Base-by-base conservation (phyloP, 2,888 invertebrate species). In the Polymixis lichenea region DNA sequence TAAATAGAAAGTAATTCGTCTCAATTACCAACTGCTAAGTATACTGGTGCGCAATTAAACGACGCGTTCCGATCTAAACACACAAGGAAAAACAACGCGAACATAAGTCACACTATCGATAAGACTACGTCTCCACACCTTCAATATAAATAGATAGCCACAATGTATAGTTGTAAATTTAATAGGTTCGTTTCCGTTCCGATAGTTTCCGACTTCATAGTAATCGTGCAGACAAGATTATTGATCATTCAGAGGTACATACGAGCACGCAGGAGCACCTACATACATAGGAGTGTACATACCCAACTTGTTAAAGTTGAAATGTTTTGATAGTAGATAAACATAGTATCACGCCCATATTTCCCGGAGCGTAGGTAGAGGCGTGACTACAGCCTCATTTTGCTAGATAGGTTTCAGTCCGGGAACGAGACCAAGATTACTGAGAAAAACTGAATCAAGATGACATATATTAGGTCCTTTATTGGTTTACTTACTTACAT, bases 151-250 rank as follows among this genome's bases (percentile, higher is more conserved):
- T 67, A 56, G 17, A 56, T 38, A 38, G 38, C 3, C 51, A 56
- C 49, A 58, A 64, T 43, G 6, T 55, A 53, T 53, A 73, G 38
- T 38, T 65, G 58, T 22, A 11, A n/a, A 66, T 56, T 53, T n/a
- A 25, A 32, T 56, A 43, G 19, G 49, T 80, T 69, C n/a, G 32
- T 78, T 60, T 78, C 60, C 73, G 53, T 60, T 64, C 43, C 55
- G 55, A 66, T 80, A 55, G 58, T 60, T 80, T 49, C 19, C 55
- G 69, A 77, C 55, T 65, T 77, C 49, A 15, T 51, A 60, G 32
- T 38, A 38, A 71, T 62, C 28, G 84, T 79, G 67, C 58, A 83
- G 79, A 79, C 80, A 58, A 22, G 49, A 72, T 25, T 83, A 83
- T 79, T 72, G 84, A 83, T 83, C 53, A 78, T 58, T 19, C 56